Base-by-base conservation (phyloP, 2,888 invertebrate genomes). In the Drosophila kuntzei region DNA sequence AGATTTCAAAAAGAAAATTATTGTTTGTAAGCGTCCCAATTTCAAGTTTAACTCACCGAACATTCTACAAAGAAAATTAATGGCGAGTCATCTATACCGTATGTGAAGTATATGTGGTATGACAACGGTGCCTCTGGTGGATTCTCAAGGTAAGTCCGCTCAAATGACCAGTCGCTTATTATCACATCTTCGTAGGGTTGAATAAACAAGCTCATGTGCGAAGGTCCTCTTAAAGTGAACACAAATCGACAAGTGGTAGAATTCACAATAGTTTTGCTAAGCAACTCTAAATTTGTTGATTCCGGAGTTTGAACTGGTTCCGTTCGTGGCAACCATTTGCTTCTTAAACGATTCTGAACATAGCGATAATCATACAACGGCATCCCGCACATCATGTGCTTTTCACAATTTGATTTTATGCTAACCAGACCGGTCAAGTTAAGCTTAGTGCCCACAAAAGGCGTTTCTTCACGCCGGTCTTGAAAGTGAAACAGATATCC, bases 401-500 rank as follows among this genome's bases (percentile, higher is more conserved):
- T 59, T 0, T 71, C 73, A 59, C 90, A 90, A 7, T 86, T 75
- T 0, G 61, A 9, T 1, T 60, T 47, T 9, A 89, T 62, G 27
- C 71, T 64, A 9, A 68, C 65, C 39, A 89, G 36, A 4, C 82
- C 78, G 2, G 76, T 80, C 0, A 87, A 58, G 59, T 87, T 76
- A 3, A 86, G 75, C 0, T 55, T 60, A 16, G 82, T 55, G 20
- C 18, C 36, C 29, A 60, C 14, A 0, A 84, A 22, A 0, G 84
- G 77, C 9, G 57, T 36, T 14, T 78, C 71, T 2, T 72, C 57
- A 2, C 80, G 83, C 9, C 91, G 71, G 27, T 94, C 94, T 72
- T 93, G 91, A 8, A 93, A 92, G 50, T 92, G 83, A 49, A 93
- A 89, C 89, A 92, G 92, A 50, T 93, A 91, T 4, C 93, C 93